Evolutionary conservation across 2,113 vertebrate genomes (phyloP).

Genomic region (Hemicordylus capensis): DNA sequence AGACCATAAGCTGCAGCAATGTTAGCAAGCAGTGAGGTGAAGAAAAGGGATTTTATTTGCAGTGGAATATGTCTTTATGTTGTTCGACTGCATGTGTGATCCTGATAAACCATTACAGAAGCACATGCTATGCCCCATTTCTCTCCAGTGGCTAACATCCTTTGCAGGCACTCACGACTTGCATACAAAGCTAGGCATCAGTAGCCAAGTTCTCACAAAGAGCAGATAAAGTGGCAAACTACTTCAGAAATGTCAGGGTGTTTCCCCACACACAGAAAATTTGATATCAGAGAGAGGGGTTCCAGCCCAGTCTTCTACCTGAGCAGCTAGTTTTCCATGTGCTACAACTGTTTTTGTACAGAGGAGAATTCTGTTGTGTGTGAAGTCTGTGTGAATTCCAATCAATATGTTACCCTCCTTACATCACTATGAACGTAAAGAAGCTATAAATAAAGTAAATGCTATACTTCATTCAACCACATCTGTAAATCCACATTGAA

Average conservation of each 20-base stretch:
- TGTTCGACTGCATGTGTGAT: conserved; percentile 1
- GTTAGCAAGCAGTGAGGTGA: not conserved
- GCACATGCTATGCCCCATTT: not conserved
- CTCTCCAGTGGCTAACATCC: conserved; percentile 40
- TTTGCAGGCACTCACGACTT: conserved; percentile 43
- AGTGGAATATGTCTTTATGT: conserved; percentile 36
- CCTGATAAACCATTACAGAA: conserved; percentile 24
- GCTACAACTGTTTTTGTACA: not conserved
- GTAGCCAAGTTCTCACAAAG: not conserved
- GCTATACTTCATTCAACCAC: not conserved
- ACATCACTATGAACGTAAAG: not conserved
- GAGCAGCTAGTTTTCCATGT: not conserved
- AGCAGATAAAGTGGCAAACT: not conserved
- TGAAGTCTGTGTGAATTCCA: not conserved
- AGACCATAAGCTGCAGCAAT: conserved; percentile 5
- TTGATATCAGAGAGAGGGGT: not conserved
- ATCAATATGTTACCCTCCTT: not conserved
- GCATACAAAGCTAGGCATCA: conserved; percentile 43
- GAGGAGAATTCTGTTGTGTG: too few species aligned
- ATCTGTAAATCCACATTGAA: not conserved
- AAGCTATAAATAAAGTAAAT: not conserved
- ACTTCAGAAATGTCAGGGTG: not conserved
- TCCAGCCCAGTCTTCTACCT: not conserved
- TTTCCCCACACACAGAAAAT: not conserved
- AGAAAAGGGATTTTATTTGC: conserved; percentile 12